Conservation (phyloP, 2,797 vertebrate genomes). For the Furcifer pardalis region DNA sequence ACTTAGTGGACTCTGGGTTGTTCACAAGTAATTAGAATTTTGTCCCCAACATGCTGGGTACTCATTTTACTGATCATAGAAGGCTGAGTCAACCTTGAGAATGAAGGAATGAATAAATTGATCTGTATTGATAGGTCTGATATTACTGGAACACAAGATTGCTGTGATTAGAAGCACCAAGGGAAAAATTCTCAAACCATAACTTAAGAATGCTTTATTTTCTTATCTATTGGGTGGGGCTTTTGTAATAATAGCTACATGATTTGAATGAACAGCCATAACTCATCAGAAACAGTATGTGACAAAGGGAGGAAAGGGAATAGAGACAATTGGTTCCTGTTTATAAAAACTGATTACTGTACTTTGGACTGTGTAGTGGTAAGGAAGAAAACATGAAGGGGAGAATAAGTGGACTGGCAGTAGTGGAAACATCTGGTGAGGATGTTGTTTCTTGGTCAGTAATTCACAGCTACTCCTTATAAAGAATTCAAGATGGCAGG, state of each 20-base stretch:
- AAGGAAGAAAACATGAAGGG: not conserved
- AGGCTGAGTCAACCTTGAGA: too few relatives aligned
- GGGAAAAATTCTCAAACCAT: not conserved
- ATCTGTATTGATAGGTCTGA: not conserved
- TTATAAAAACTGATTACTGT: constrained; percentile 36
- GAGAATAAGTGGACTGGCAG: not conserved
- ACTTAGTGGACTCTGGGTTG: too few relatives aligned
- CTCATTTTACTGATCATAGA: too few relatives aligned
- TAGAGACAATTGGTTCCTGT: constrained; percentile 25
- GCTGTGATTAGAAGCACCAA: not conserved
- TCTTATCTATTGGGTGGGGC: not conserved
- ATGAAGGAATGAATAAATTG: not conserved
- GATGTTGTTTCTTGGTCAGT: not conserved
- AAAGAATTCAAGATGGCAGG: not conserved
- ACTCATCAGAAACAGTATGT: constrained; percentile 23
- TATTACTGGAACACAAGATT: not conserved
- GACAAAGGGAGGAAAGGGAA: constrained; percentile 45
- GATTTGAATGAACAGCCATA: constrained; percentile 55
- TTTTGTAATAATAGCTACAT: not conserved
- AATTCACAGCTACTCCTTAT: not conserved
- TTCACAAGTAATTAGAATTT: too few relatives aligned
- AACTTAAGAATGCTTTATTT: not conserved
- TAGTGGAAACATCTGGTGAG: not conserved
- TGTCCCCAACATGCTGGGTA: too few relatives aligned
- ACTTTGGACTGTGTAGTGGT: not conserved